Base-by-base conservation (phyloP, 2,888 invertebrate genomes). In the Papilio demoleus region DNA sequence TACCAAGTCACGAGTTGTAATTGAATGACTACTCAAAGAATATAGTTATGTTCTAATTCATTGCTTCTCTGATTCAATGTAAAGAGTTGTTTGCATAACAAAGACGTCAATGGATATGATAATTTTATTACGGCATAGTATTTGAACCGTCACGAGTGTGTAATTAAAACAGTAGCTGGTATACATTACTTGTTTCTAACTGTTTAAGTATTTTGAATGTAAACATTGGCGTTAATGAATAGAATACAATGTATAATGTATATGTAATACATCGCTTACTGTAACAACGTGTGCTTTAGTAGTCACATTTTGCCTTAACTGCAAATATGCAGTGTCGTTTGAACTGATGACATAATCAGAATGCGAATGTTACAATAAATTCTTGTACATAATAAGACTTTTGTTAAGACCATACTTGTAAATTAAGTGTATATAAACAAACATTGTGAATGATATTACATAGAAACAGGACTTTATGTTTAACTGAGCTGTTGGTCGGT, bases 1-100 rank as follows among this genome's bases (percentile, higher is more conserved):
- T 45, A 34, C 36, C 56, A 56, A 63, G 56, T 68, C 68, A 68
- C 68, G 63, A 63, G 45, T 65, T 58, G 58, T 59, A 59, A 66
- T 59, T 65, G 42, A 34, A 40, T 66, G 34, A 45, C 8, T 4
- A 59, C 56, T 40, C 38, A 12, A 27, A 22, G n/a, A 56, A 45
- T 45, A 66, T 34, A 34, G 22, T 66, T 22, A 36, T 19, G 27
- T 42, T 34, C 14, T 42, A 22, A 4, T 64, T 34, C 60, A 36
- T 65, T 65, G 68, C 63, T 59, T 36, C 45, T 58, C 58, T 38
- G 22, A 58, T n/a, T 56, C 5, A 68, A 6, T 17, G 14, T 27
- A 27, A 17, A 19, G 14, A 0, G 36, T 38, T 56, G 34, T 36
- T 22, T 12, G 8, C 31, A 11, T 45, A 63, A 68, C 45, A 58